These are phyloP conservation scores for Bos indicus DNA, from an alignment of 2,113 vertebrate species.

Conservation along the genomic window DNA sequence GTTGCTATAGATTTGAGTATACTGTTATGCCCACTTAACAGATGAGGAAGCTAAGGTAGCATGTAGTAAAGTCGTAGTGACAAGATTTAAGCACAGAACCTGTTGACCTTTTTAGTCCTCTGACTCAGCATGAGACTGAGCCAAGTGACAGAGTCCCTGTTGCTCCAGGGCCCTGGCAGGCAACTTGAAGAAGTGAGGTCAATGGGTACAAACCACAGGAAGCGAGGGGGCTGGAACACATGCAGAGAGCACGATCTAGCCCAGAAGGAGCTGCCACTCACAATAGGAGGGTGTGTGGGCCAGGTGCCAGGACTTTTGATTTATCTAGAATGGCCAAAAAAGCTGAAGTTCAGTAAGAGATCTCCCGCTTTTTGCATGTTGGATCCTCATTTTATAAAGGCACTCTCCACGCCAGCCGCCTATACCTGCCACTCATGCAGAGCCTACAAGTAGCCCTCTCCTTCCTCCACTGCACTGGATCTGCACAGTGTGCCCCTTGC, in stretches of 20 bases:
- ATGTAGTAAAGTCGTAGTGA: not conserved
- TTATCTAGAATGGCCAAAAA: not conserved
- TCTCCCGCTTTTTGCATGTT: not conserved
- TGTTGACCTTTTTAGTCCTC: not conserved
- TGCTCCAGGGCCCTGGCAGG: not conserved
- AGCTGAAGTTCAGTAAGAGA: not conserved
- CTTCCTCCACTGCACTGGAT: not conserved
- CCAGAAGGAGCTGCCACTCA: not conserved
- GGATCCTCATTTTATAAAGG: not conserved
- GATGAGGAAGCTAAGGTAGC: not conserved
- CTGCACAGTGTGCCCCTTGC: accelerated
- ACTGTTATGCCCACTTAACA: not conserved
- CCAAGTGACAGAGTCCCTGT: not conserved
- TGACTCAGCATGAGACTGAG: not conserved
- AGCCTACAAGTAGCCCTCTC: not conserved
- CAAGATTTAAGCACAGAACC: not conserved
- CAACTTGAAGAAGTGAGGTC: not conserved
- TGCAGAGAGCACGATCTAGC: not conserved
- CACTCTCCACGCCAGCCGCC: no score
- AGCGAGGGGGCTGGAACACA: not conserved
- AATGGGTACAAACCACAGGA: not conserved
- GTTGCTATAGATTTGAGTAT: not conserved
- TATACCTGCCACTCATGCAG: not conserved
- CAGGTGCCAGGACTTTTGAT: not conserved
- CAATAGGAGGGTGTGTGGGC: accelerated